These are phyloP conservation scores for Tricholauxania praeusta DNA, from an alignment of 2,888 invertebrate species.

Conservation along the genomic window DNA sequence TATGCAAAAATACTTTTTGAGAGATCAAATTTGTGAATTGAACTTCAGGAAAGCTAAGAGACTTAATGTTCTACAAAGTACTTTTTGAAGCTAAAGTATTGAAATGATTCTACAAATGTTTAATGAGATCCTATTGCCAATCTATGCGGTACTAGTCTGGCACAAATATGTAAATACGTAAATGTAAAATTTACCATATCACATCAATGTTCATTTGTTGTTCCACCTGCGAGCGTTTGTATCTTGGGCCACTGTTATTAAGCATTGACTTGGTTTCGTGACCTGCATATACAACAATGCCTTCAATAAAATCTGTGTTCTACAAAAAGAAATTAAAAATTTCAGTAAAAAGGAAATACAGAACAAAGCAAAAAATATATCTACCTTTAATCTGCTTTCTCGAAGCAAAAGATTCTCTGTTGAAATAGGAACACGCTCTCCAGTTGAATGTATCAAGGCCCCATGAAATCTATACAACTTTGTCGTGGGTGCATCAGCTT, in stretches of 20 bases:
- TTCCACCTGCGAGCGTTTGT: constrained; percentile 92
- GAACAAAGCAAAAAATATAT: background rate
- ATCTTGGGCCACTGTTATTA: constrained; percentile 95
- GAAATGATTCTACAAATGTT: too few relatives aligned
- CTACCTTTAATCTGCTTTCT: constrained; percentile 85
- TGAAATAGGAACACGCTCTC: constrained; percentile 82
- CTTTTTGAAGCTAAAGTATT: too few relatives aligned
- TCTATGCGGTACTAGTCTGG: too few relatives aligned
- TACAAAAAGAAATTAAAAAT: constrained; percentile 61
- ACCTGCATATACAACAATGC: constrained; percentile 96
- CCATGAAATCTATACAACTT: constrained; percentile 96
- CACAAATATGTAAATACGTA: constrained; percentile 16
- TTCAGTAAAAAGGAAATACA: background rate
- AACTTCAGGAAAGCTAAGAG: too few relatives aligned
- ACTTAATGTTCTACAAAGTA: too few relatives aligned
- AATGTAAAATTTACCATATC: constrained; percentile 85
- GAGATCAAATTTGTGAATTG: too few relatives aligned
- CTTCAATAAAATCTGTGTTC: constrained; percentile 97
- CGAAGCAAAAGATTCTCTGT: constrained; percentile 92
- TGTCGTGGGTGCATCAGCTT: constrained; percentile 95
- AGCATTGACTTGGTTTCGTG: constrained; percentile 98
- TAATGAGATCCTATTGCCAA: too few relatives aligned
- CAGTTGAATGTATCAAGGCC: constrained; percentile 84
- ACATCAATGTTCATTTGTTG: constrained; percentile 95
- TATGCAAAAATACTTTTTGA: too few relatives aligned